phyloP scores from a whole-genome alignment of 2,113 vertebrate species.

The Thamnophis sirtalis region DNA sequence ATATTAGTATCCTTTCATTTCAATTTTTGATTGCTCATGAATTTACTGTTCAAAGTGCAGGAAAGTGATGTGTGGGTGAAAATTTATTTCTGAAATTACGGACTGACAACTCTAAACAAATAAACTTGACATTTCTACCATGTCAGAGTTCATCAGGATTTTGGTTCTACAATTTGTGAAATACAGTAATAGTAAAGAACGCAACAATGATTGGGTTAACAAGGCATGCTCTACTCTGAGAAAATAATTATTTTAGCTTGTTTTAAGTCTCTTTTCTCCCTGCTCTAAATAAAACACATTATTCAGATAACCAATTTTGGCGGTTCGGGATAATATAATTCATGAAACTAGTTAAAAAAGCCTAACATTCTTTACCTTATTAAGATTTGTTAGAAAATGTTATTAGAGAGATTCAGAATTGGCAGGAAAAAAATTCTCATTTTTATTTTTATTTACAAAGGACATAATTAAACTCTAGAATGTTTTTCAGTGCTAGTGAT shows the following conservation, averaged over 20 bases:
- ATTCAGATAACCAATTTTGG: not conserved
- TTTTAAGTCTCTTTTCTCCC: not conserved
- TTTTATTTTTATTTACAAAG: not conserved
- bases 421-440: not conserved
- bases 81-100: not conserved
- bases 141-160: not conserved
- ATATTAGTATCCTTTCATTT: not conserved
- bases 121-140: not conserved
- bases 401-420: not conserved
- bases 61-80: not conserved
- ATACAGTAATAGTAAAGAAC: not conserved
- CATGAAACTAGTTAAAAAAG: not conserved
- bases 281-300: not conserved
- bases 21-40: not conserved
- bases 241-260: not conserved
- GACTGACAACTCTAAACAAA: not conserved
- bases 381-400: not conserved
- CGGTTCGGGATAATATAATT: not conserved
- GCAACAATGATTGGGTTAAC: not conserved
- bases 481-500: not conserved
- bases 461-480: not conserved
- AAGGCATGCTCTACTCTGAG: not conserved
- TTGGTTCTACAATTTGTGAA: not conserved
- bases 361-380: not conserved
- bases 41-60: not conserved